These are phyloP conservation scores for Tanypteryx hageni DNA, from an alignment of 2,888 invertebrate species.

Conservation along the genomic window DNA sequence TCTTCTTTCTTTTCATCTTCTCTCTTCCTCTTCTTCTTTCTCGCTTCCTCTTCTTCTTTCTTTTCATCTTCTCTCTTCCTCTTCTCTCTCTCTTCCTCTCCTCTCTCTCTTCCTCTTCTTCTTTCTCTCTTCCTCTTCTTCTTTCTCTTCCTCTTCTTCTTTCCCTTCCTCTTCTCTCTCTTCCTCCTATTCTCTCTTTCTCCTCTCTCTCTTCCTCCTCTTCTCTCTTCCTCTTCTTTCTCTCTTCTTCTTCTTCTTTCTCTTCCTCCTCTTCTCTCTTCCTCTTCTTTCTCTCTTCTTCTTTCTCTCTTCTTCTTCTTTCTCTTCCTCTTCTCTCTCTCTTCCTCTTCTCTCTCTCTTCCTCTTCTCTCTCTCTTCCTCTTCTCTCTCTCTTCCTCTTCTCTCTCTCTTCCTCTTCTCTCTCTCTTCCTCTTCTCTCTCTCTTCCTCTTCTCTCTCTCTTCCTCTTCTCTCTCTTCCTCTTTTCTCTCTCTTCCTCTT, in stretches of 20 bases:
- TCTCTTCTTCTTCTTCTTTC: not conserved
- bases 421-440: too few relatives aligned
- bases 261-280: not conserved
- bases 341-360: conserved; percentile 10
- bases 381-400: not conserved
- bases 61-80: not conserved
- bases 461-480: not conserved
- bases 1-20: too few relatives aligned
- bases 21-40: not conserved
- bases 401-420: too few relatives aligned
- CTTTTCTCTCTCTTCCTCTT: conserved; percentile 26
- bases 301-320: not conserved
- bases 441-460: not conserved
- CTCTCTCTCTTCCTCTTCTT: not conserved
- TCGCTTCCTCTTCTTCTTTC: too few relatives aligned
- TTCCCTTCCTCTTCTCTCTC: not conserved
- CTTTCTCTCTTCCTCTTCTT: not conserved
- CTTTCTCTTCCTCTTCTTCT: not conserved
- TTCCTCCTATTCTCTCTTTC: not conserved
- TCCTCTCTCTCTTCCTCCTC: not conserved
- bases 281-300: too few relatives aligned
- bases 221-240: too few relatives aligned
- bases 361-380: not conserved
- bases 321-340: too few relatives aligned
- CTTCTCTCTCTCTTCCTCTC: not conserved